Evolutionary conservation across 2,113 vertebrate species (phyloP), one percentile per base, ranked within the genome.

Genomic region (Leptodactylus fuscus): DNA sequence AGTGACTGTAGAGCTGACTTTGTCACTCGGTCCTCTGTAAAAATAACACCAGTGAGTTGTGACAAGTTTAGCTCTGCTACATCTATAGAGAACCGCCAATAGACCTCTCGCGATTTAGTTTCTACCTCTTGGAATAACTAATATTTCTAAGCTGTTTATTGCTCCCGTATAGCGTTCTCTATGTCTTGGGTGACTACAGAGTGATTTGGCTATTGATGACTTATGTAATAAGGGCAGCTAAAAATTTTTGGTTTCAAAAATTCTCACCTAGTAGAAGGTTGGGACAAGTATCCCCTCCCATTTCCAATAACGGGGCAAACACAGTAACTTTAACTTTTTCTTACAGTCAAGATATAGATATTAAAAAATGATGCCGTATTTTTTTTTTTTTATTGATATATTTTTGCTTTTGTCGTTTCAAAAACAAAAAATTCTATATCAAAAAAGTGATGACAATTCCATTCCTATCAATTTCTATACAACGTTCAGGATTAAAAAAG

Each of bases 301-400:
- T 62, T 16, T 15, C 62, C 29, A 13, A 94, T 93, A 94, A 95
- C 91, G 87, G n/a, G 91, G 92, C 89, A 91, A 93, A 92, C 91
- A 90, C 92, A 91, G 92, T 92, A 94, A n/a, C 24, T 2, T 24
- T 58, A 24, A 93, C 92, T 94, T 94, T 92, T 91, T 36, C n/a
- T 46, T 46, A 49, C 69, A 34, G 32, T 5, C 73, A 70, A 74
- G 60, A 9, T 6, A 41, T 41, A 41, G 9, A 41, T 6, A 41
- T 6, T 41, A 41, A 41, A 41, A 41, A 1, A 41, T 6, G 5
- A 41, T 41, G 9, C 9, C 5, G 5, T 6, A 1, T 6, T 41
- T 8, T 41, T 41, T 41, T 41, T 41, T 5, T n/a, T n/a, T n/a
- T n/a, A n/a, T n/a, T n/a, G n/a, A n/a, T n/a, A n/a, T n/a, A n/a